Base-by-base conservation (phyloP, 1,140 invertebrate genomes). In the Drosophila sturtevanti region DNA sequence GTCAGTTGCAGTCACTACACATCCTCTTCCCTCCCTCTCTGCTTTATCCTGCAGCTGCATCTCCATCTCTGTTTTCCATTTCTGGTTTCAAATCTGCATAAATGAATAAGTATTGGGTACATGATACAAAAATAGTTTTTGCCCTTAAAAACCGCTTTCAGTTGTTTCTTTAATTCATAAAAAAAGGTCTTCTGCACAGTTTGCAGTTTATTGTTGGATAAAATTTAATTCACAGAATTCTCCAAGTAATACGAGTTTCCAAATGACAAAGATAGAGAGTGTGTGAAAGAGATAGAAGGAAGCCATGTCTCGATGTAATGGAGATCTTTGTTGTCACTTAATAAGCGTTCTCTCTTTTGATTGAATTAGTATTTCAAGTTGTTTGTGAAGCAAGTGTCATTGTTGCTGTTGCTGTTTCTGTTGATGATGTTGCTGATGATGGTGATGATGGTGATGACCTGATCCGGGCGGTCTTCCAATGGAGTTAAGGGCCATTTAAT, bases 271-370 rank as follows among this genome's bases (percentile, higher is more conserved):
- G 5, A 6, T 1, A 31, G 27, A 31, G 27, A 31, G 16, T 48
- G 41, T 18, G 41, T 11, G n/a, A 48, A 18, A 48, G 41, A 48
- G 41, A 48, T 48, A 21, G 16, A 10, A 16, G 14, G 5, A 16
- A 16, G 16, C 16, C 21, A 4, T 10, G 68, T 68, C 67, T 72
- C 27, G 35, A 38, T 58, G 63, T 70, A 78, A 69, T 60, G 59
- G 64, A 55, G 51, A 69, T 81, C 73, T 74, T 89, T 86, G 82
- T 89, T 86, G 82, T 76, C 82, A 89, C 82, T 87, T 89, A 87
- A 87, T 87, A 87, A 89, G 84, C 84, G 74, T 66, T 77, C 72
- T 64, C 82, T 16, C 41, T 48, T 48, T 84, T 87, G 84, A 87
- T 87, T 87, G 84, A 87, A 87, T 87, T 87, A 87, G 89, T 89